Evolutionary conservation across 37 sponge, comb jelly and placozoan species (phyloP).

Genomic region (Chondrosia reniformis): DNA sequence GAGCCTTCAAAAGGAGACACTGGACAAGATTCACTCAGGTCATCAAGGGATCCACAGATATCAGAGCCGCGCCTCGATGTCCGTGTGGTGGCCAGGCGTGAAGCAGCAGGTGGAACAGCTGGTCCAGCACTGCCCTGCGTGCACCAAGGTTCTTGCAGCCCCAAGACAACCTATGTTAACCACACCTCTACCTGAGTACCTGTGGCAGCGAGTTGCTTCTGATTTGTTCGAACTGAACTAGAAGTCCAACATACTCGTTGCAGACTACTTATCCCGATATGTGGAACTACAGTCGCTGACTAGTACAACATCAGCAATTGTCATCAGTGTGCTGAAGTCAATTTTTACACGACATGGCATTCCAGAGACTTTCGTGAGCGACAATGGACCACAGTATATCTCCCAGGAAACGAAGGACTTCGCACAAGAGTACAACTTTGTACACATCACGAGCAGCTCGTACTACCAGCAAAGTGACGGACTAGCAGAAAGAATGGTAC

Average conservation of each 20-base stretch:
- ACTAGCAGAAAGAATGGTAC: conserved; percentile 3
- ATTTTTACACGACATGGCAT: conserved; percentile 9
- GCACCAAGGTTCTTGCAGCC: background rate
- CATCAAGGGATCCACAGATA: conserved; percentile 16
- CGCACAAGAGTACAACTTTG: background rate
- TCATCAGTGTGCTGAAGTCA: background rate
- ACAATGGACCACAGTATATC: conserved; percentile 8
- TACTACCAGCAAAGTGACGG: background rate
- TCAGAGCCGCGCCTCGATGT: background rate
- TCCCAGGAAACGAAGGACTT: background rate
- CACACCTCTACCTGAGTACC: background rate
- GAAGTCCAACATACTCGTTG: conserved; percentile 3
- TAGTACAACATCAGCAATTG: background rate
- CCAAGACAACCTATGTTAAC: conserved; percentile 10
- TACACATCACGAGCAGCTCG: conserved; percentile 7
- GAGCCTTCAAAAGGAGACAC: conserved; percentile 9
- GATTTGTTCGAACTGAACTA: background rate
- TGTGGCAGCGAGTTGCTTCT: background rate
- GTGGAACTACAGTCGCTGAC: background rate
- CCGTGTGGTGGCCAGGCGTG: conserved; percentile 18
- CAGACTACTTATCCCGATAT: background rate
- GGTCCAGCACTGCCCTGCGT: background rate
- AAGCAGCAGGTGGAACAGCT: background rate
- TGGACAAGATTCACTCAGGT: conserved; percentile 15
- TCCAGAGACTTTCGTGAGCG: background rate